A percentile compares a stretch with the other conserved stretches of the same genome.
phyloP scores from a whole-genome alignment of 2,888 invertebrate species.

The Conops quadrifasciatus region DNA sequence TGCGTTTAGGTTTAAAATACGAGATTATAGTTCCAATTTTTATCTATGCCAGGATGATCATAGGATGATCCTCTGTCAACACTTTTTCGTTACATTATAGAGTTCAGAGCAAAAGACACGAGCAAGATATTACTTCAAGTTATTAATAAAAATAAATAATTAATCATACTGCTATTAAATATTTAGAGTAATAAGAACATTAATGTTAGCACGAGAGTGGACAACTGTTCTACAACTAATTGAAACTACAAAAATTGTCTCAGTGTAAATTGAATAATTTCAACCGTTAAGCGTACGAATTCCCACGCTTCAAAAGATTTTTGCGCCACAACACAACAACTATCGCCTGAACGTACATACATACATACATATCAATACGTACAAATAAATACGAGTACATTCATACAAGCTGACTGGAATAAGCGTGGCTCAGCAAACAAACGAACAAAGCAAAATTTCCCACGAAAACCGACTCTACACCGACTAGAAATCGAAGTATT shows the following conservation, averaged over 20 bases:
- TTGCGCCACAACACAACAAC: slow-evolving; percentile 24
- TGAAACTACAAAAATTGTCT: background rate
- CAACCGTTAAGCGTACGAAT: slow-evolving; percentile 32
- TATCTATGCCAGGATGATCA: too few relatives aligned
- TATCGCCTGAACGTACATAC: background rate
- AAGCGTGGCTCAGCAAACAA: slow-evolving; percentile 12
- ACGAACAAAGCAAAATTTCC: slow-evolving; percentile 48
- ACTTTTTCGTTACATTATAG: too few relatives aligned
- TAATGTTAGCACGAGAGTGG: too few relatives aligned
- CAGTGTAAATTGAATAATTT: slow-evolving; percentile 21
- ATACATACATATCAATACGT: slow-evolving; percentile 8
- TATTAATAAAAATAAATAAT: too few relatives aligned
- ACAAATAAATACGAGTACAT: slow-evolving; percentile 19
- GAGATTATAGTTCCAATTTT: too few relatives aligned
- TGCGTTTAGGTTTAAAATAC: too few relatives aligned
- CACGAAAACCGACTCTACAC: slow-evolving; percentile 60
- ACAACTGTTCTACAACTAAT: too few relatives aligned
- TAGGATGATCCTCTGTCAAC: too few relatives aligned
- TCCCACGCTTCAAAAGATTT: slow-evolving; percentile 39
- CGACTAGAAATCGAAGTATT: slow-evolving; percentile 38
- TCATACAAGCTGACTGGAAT: slow-evolving; percentile 12
- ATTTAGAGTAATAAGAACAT: too few relatives aligned
- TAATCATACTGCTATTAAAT: too few relatives aligned
- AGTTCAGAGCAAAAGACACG: too few relatives aligned
- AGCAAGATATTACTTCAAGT: too few relatives aligned